Percentiles rank a stretch among this genome's conserved stretches.
Evolutionary conservation across 2,113 vertebrate genomes (phyloP).

Genomic region (Aplodontia rufa): DNA sequence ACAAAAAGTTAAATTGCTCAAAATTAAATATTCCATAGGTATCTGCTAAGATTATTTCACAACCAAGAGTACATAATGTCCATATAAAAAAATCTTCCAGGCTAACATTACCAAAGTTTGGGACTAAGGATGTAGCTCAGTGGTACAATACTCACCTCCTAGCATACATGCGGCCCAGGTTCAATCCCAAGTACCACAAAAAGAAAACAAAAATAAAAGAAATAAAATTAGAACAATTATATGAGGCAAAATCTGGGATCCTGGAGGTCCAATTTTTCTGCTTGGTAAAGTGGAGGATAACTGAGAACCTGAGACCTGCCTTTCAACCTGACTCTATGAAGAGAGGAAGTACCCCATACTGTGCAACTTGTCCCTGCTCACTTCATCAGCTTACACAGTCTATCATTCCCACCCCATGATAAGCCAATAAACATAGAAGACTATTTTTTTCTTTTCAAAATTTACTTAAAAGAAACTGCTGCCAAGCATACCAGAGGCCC

Average conservation of each 20-base stretch:
- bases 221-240: background rate
- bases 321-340: background rate
- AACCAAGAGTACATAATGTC: background rate
- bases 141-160: no score
- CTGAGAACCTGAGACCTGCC: background rate
- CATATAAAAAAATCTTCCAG: conserved; percentile 6
- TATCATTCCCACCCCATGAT: background rate
- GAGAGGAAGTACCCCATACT: background rate
- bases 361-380: background rate
- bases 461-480: background rate
- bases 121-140: background rate
- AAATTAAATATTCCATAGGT: background rate
- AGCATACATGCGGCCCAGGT: no score
- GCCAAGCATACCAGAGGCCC: background rate
- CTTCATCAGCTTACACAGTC: background rate
- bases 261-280: background rate
- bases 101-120: background rate
- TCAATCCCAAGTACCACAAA: no score
- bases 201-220: background rate
- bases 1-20: background rate
- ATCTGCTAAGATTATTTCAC: background rate
- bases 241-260: background rate
- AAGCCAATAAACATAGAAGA: background rate
- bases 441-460: background rate
- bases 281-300: background rate